A percentile compares a stretch with the other conserved stretches of the same genome.
Evolutionary conservation across 2,113 vertebrate species (phyloP).

Genomic region (Glaucidium brasilianum): DNA sequence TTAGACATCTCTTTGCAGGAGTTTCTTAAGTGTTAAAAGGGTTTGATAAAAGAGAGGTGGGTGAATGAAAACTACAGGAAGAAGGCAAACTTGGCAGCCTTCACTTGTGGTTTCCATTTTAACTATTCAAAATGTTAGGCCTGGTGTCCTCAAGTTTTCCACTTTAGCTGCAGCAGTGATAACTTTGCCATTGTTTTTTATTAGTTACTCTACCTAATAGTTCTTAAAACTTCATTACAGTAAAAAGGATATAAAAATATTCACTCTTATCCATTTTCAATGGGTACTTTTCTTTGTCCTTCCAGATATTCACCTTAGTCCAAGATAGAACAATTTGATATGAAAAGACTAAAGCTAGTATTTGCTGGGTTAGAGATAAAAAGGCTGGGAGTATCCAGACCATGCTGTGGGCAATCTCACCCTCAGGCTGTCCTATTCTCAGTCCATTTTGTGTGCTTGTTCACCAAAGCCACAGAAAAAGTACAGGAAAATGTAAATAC

Average conservation of each 20-base stretch:
- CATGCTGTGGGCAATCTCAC: neutral
- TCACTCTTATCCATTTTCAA: neutral
- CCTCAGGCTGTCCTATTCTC: neutral
- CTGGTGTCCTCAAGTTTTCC: neutral
- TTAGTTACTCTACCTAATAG: neutral
- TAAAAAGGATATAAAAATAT: neutral
- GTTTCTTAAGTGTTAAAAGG: neutral
- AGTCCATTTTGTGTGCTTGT: neutral
- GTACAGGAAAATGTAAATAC: neutral
- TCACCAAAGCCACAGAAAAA: neutral
- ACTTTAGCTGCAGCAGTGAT: neutral
- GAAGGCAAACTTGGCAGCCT: neutral
- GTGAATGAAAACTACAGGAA: conserved; percentile 19
- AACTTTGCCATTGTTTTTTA: neutral
- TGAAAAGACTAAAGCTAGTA: neutral
- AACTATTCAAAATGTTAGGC: neutral
- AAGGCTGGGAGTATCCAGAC: neutral
- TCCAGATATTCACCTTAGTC: neutral
- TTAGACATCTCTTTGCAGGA: neutral
- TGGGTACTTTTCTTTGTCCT: neutral
- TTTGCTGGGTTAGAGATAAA: neutral
- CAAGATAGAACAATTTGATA: neutral
- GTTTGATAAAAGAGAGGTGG: neutral
- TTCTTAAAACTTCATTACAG: neutral
- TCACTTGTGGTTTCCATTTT: neutral